Base-by-base conservation (phyloP, 2,113 vertebrate genomes). In the Rhinopomastus cyanomelas region DNA sequence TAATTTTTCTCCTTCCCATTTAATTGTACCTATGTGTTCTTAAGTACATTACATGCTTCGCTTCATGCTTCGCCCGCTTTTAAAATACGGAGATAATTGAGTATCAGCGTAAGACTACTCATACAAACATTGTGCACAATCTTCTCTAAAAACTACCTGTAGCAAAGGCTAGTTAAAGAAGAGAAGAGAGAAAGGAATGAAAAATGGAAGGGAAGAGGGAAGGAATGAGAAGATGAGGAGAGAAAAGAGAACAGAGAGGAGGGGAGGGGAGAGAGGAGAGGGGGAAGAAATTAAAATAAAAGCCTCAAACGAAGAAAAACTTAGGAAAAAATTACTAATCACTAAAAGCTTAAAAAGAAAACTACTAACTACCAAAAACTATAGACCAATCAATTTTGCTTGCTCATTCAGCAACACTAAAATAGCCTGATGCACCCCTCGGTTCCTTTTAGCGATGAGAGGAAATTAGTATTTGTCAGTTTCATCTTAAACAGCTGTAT, bases 11-110 rank as follows among this genome's bases (percentile, higher is more conserved):
- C 51, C 52, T 94, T 68, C 64, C 39, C 19, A 4, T 81, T 89
- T 81, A 79, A 89, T 89, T 94, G 77, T 90, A 90, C 74, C 39
- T 95, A 88, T 86, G 61, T 91, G 73, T 65, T 87, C 88, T 91
- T 94, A 94, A 84, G 66, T 83, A 73, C 86, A 73, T 82, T 88
- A 91, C 76, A 84, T 71, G 83, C 69, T 87, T 79, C 2, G 2
- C 62, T 95, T 94, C 88, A 78, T 85, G 81, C 77, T 94, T 95
- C 66, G 88, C 6, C 26, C 56, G 32, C 62, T 81, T 73, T 75
- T 81, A 87, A 88, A 95, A 92, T 66, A 68, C 5, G 29, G 83
- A 86, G 69, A 42, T 79, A 84, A 75, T 81, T 51, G 74, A 81
- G 16, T 27, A 68, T 29, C 66, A 64, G 55, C 46, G 66, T 20